phyloP scores from a whole-genome alignment of 2,888 invertebrate genomes.

The Apotomis turbidana region DNA sequence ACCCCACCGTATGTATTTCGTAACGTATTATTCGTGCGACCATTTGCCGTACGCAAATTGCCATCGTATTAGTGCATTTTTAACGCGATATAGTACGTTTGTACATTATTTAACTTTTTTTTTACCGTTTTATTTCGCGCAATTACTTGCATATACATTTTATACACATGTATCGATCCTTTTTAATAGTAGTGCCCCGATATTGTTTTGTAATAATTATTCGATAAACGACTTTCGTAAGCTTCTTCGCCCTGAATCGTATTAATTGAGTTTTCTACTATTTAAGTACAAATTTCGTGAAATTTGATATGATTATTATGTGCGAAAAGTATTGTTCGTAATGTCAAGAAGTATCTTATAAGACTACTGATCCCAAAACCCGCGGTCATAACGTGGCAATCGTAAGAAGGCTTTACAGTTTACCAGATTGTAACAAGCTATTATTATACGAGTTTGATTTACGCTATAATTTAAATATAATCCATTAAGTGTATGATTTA shows the following conservation, averaged over 20 bases:
- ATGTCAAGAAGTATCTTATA: neutral
- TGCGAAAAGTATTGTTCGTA: conserved; percentile 12
- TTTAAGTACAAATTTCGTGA: conserved; percentile 27
- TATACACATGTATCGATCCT: conserved; percentile 5
- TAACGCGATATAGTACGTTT: conserved; percentile 12
- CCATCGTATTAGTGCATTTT: conserved; percentile 38
- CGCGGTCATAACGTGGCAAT: neutral
- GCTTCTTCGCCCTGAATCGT: neutral
- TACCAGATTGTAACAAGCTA: too few relatives aligned
- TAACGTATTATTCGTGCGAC: conserved; percentile 54
- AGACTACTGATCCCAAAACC: neutral
- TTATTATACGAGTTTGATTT: too few relatives aligned
- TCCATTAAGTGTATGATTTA: neutral
- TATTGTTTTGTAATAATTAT: neutral
- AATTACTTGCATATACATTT: conserved; percentile 7
- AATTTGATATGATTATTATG: conserved; percentile 19
- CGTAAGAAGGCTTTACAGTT: neutral
- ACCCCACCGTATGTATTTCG: conserved; percentile 59
- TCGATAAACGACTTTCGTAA: conserved; percentile 15
- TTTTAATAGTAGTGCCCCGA: neutral
- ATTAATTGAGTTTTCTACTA: neutral
- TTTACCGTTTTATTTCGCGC: conserved; percentile 13
- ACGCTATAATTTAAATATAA: neutral
- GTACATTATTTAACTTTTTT: conserved; percentile 20
- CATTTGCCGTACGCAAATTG: conserved; percentile 45